Evolutionary conservation across 2,797 vertebrate genomes (phyloP), one percentile per base, ranked within the genome.

Genomic region (Tenualosa ilisha): DNA sequence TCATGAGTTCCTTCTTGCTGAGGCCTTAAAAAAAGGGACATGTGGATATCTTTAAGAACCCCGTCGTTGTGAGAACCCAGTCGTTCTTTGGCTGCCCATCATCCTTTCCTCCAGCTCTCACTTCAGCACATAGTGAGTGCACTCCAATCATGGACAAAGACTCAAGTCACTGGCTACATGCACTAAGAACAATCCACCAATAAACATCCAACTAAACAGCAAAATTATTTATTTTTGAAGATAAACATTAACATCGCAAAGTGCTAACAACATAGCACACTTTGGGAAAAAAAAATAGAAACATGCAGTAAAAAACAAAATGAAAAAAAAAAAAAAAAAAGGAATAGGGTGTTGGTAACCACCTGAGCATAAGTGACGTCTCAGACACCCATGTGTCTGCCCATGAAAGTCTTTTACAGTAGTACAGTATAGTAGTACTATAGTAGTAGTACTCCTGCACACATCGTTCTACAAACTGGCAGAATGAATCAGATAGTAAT

Each of bases 201-300:
- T n/a, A 72, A 13, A 22, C 65, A 79, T 11, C 15, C 26, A 20
- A 0, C 13, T 79, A 43, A 79, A 79, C 72, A 79, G 72, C 72
- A 40, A 79, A 79, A 79, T 79, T 8, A 79, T 79, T 79, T 79
- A 79, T 79, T 79, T 79, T 17, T 46, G 4, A 40, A 79, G 37
- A 79, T 22, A 3, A 79, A 79, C 72, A 46, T 79, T 7, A 43
- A 79, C 72, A 79, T 43, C 22, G 40, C 17, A 63, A 63, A 46
- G 72, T 79, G 72, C 68, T 17, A 72, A 72, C 68, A 75, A 43
- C 37, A 43, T 2, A 75, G 68, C 68, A 75, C 68, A 75, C 37
- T 43, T 75, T 75, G 40, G 46, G 15, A 37, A 40, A 13, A 40
- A 46, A 46, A 79, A 11, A 40, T 20, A 22, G 72, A 43, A 43